Conservation (phyloP, 2,113 vertebrate genomes). For the Cinclus cinclus region DNA sequence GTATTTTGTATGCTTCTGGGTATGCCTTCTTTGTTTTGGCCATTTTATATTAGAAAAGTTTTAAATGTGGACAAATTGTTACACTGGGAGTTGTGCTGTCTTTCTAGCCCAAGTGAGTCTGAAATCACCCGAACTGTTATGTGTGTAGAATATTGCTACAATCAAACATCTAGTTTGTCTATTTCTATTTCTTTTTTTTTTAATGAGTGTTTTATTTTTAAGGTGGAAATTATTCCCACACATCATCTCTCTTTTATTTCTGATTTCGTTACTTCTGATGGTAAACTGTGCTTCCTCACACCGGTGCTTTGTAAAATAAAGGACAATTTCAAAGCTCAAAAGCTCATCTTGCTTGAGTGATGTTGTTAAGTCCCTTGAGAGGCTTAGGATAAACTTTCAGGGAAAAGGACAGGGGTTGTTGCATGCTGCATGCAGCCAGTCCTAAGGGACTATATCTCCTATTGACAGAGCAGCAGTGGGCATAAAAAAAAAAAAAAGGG, state of each 20-base stretch:
- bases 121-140: neutral
- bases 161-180: neutral
- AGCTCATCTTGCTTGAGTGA: neutral
- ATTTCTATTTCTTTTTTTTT: neutral
- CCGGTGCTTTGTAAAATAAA: neutral
- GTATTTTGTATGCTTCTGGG: neutral
- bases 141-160: neutral
- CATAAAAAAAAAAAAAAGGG: neutral
- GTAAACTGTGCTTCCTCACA: neutral
- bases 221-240: neutral
- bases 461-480: accelerated
- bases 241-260: neutral
- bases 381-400: neutral
- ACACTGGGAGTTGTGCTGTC: neutral
- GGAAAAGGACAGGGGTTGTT: neutral
- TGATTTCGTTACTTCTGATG: neutral
- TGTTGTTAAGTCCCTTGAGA: neutral
- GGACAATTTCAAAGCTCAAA: neutral
- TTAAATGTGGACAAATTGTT: neutral
- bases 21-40: neutral
- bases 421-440: accelerated
- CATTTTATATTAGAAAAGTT: neutral
- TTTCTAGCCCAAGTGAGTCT: neutral
- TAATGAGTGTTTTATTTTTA: neutral
- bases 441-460: neutral